Base-by-base conservation (phyloP, 2,888 invertebrate species). In the Erpobdella octoculata region DNA sequence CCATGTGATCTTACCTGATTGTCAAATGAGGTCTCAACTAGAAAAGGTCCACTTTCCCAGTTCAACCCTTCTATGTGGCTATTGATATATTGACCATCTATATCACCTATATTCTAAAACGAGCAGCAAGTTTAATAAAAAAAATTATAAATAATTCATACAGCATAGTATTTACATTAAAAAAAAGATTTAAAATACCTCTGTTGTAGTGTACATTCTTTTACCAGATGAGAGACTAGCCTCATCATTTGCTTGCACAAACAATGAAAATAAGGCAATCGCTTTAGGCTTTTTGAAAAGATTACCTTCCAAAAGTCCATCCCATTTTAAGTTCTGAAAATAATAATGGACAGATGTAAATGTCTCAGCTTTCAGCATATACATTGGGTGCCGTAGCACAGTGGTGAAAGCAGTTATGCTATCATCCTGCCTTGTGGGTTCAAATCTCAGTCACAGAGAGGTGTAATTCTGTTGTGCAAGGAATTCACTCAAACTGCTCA, bases 21-120 rank as follows among this genome's bases (percentile, higher is more conserved):
- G 38, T 80, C 79, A 6, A 78, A 73, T 28, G 78, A 76, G 41
- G 81, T 76, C 74, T 82, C 81, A 18, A 82, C 75, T 73, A 80
- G 73, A 5, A 81, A 75, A 35, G 82, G 81, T 36, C 77, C 31
- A 35, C 41, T 58, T 15, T 33, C 65, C 71, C 71, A 71, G 21
- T 53, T 59, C 8, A 71, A 12, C 21, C 28, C 38, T 37, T 65
- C 36, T n/a, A 73, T 48, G 53, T 46, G 36, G 35, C 62, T 70
- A 58, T 33, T 71, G 28, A 70, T 33, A 28, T 35, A 64, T 18
- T 73, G 65, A 5, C 37, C 38, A 38, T 64, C 53, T 15, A 70
- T 21, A 25, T 36, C 35, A 12, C 35, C 64, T 21, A 38, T 48
- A 38, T 65, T 36, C 73, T 73, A n/a, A 53, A 8, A 53, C 53